Percentiles rank a stretch among this genome's conserved stretches.
These are phyloP conservation scores for Smittia sp. DNA, from an alignment of 2,888 invertebrate genomes.

Conservation along the genomic window DNA sequence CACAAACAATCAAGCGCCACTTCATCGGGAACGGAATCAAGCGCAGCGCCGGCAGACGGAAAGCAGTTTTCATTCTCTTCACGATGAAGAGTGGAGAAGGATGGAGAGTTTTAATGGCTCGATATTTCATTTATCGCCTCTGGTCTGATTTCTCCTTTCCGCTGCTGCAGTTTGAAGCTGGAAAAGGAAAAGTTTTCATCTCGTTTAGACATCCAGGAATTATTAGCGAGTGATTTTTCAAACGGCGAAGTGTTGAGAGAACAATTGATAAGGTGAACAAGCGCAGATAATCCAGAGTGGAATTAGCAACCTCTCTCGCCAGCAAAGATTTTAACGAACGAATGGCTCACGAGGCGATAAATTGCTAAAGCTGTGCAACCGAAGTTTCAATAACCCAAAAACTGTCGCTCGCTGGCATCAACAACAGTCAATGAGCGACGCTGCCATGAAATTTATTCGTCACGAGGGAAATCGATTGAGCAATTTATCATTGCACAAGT, in stretches of 20 bases:
- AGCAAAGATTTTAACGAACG: too few species aligned
- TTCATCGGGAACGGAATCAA: conserved; percentile 7
- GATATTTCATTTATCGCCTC: conserved; percentile 9
- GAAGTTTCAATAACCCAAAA: background rate
- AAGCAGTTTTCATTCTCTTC: background rate
- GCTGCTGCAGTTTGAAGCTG: too few species aligned
- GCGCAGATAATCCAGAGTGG: too few species aligned
- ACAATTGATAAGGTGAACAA: too few species aligned
- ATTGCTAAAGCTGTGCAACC: background rate
- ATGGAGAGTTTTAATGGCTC: conserved; percentile 1
- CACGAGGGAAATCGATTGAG: conserved; percentile 1
- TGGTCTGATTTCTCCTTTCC: background rate
- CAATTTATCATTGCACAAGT: conserved; percentile 7
- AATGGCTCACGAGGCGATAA: too few species aligned
- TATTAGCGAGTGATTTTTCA: too few species aligned
- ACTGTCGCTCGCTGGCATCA: background rate
- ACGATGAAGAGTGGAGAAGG: background rate
- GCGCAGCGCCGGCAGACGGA: background rate
- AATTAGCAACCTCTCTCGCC: too few species aligned
- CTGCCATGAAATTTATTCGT: background rate
- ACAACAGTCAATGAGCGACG: background rate
- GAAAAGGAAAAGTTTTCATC: too few species aligned
- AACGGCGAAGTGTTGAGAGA: too few species aligned
- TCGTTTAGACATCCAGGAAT: too few species aligned
- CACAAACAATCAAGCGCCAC: conserved; percentile 10